Percentiles rank a stretch among this genome's conserved stretches.
phyloP scores from a whole-genome alignment of 2,797 vertebrate species.

The Poeciliopsis infans region DNA sequence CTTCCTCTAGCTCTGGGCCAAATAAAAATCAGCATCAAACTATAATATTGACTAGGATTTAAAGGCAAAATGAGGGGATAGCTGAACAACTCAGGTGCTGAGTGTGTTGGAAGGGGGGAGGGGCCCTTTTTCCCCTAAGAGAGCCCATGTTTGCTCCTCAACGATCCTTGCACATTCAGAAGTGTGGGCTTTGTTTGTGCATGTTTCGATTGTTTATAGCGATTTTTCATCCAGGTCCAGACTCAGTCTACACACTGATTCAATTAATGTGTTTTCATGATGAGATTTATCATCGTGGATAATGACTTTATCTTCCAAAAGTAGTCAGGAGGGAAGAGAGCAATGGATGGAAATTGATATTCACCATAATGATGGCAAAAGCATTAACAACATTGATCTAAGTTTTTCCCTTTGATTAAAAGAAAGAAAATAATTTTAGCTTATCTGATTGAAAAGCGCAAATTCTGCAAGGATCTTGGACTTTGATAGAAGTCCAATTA shows the following conservation, averaged over 20 bases:
- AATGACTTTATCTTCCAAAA: neutral
- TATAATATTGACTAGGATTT: conserved; percentile 47
- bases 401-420: neutral
- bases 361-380: neutral
- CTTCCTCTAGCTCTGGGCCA: conserved; percentile 43
- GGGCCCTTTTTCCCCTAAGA: neutral
- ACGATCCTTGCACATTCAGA: conserved; percentile 6
- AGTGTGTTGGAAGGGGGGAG: conserved; percentile 20
- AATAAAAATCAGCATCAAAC: conserved; percentile 35
- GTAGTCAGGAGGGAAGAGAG: too few relatives aligned
- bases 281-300: neutral
- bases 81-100: conserved; percentile 16
- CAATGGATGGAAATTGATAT: neutral
- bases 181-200: conserved; percentile 25
- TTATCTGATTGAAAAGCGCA: neutral
- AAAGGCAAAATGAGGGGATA: conserved; percentile 40
- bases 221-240: conserved; percentile 26
- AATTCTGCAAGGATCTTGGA: neutral
- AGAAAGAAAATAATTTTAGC: neutral
- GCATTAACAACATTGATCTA: neutral
- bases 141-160: conserved; percentile 35
- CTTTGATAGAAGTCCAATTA: neutral
- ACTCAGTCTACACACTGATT: conserved; percentile 25
- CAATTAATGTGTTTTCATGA: neutral
- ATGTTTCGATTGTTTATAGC: conserved; percentile 23